Evolutionary conservation across 2,113 vertebrate genomes (phyloP).

Genomic region (Sinosuthora webbiana): DNA sequence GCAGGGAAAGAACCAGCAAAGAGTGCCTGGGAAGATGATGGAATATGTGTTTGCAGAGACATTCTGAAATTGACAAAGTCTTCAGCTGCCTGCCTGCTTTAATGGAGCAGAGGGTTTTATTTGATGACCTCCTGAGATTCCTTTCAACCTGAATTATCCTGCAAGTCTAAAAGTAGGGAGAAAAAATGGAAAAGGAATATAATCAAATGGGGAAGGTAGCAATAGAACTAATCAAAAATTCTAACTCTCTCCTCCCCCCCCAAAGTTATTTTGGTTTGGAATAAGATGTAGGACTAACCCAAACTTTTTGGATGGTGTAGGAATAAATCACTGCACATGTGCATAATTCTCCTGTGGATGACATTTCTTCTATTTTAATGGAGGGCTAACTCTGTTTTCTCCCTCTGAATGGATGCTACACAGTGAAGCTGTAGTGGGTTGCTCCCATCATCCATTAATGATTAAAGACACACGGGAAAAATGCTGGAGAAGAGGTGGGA

Average conservation of each 20-base stretch:
- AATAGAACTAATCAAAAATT: background rate
- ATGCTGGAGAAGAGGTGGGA: background rate
- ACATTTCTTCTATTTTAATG: background rate
- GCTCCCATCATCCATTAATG: background rate
- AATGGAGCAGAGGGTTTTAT: background rate
- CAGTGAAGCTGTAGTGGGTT: background rate
- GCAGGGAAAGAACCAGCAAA: background rate
- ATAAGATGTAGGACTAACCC: background rate
- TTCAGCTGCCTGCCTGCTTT: background rate
- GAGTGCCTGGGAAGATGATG: background rate
- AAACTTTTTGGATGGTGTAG: background rate
- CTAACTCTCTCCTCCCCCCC: rapidly evolving
- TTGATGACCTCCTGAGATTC: background rate
- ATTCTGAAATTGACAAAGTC: background rate
- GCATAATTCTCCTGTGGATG: background rate
- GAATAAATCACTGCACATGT: background rate
- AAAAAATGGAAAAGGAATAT: background rate
- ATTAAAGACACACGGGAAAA: background rate
- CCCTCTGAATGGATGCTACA: background rate
- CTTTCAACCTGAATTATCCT: background rate
- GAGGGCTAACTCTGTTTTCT: background rate
- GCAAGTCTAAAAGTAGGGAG: background rate
- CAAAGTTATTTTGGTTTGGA: background rate
- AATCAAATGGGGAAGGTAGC: background rate
- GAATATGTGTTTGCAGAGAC: background rate